These are phyloP conservation scores for Mastacembelus armatus DNA, from an alignment of 2,797 vertebrate species.

Conservation along the genomic window DNA sequence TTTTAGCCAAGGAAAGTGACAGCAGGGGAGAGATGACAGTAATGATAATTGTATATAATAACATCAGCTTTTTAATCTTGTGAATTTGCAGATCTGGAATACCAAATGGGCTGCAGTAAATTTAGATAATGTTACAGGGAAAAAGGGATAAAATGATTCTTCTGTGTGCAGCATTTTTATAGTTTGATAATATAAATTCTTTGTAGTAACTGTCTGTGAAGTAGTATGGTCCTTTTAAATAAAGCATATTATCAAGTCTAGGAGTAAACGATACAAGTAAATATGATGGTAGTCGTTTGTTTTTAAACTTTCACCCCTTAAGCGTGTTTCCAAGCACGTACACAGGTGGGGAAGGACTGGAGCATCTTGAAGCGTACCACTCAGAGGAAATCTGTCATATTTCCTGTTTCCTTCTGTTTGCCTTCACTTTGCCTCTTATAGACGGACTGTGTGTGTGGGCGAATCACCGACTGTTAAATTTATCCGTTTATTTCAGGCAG, in stretches of 20 bases:
- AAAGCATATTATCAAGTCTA: neutral
- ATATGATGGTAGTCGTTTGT: neutral
- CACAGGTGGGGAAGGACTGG: slow-evolving; percentile 5
- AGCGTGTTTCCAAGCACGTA: slow-evolving; percentile 17
- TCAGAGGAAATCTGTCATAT: slow-evolving; percentile 56
- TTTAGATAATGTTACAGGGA: slow-evolving; percentile 6
- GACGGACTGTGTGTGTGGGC: neutral
- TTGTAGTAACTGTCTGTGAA: neutral
- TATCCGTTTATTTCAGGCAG: slow-evolving; percentile 26
- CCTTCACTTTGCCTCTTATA: slow-evolving; percentile 31
- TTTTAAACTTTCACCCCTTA: neutral
- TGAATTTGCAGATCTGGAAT: slow-evolving; percentile 14
- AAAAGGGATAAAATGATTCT: neutral
- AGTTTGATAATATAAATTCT: neutral
- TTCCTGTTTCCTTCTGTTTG: slow-evolving; percentile 61
- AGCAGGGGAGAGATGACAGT: slow-evolving; percentile 25
- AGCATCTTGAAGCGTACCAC: slow-evolving; percentile 13
- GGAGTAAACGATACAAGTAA: neutral
- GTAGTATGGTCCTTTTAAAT: neutral
- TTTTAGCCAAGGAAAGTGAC: slow-evolving; percentile 19
- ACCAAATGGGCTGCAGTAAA: slow-evolving; percentile 17
- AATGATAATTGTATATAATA: slow-evolving; percentile 39
- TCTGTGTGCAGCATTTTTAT: neutral
- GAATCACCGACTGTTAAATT: slow-evolving; percentile 34
- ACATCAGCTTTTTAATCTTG: slow-evolving; percentile 25